Base-by-base conservation (phyloP, 2,113 vertebrate genomes). In the Atractosteus spatula region DNA sequence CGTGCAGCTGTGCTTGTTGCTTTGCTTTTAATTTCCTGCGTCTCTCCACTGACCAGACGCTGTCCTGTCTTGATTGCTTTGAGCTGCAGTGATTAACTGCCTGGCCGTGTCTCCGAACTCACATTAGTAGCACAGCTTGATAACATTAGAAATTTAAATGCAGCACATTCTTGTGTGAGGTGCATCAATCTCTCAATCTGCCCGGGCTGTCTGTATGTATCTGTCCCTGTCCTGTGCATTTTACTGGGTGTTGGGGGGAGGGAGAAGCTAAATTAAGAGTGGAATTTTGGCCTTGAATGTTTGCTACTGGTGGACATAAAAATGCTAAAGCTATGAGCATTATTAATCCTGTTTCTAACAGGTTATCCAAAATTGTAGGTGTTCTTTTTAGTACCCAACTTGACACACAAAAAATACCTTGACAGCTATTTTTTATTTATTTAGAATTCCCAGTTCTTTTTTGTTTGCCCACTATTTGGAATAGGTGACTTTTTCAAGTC, bases 31-130 rank as follows among this genome's bases (percentile, higher is more conserved):
- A 59, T 59, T 59, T 59, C 56, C 56, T 59, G 56, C n/a, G 56
- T 59, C 56, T 12, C 56, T 59, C 7, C 17, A 41, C 41, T 64
- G 41, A 59, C 56, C 56, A 59, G 56, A 59, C 56, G n/a, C 56
- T 59, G 56, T 59, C 56, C 56, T 59, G 56, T 59, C 56, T 59
- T 59, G 56, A 59, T 59, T 59, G 56, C 56, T 59, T 59, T 59
- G 56, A 14, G 56, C 56, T 59, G 56, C 12, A 13, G 56, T 59
- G 56, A 59, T 59, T 59, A 59, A 59, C 56, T 59, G 56, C 56
- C 56, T 59, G 56, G 11, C 56, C 56, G 56, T 59, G 11, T n/a
- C 56, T 59, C 56, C 56, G n/a, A 59, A 59, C 56, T 59, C 56
- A 12, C 13, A 59, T 59, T 59, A 59, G 56, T 59, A 59, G 11